Evolutionary conservation across 92 coral and sea anemone species (phyloP).

Genomic region (Virgularia gustaviana): DNA sequence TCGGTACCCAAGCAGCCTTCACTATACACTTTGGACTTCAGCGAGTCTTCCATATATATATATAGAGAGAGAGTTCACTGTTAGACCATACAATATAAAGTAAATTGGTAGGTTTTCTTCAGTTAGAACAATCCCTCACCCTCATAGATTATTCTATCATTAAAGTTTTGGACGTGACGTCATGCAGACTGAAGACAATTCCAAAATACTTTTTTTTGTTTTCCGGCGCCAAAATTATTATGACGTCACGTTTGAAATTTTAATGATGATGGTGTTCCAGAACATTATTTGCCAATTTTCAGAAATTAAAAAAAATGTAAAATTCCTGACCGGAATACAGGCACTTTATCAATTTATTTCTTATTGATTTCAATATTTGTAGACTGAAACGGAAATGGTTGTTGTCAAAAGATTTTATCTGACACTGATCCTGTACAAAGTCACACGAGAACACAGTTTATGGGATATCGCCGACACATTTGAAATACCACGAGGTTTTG

Average conservation of each 20-base stretch:
- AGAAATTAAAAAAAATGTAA: not conserved
- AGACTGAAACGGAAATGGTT: slow-evolving; percentile 45
- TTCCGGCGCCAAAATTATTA: no score
- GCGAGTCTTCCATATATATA: no score
- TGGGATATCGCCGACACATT: slow-evolving; percentile 77
- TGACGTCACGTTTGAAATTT: no score
- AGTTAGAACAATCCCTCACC: not conserved
- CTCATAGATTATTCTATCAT: not conserved
- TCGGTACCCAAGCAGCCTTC: no score
- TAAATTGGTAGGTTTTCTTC: no score
- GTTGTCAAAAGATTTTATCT: slow-evolving; percentile 66
- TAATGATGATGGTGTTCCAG: no score
- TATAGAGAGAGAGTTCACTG: no score
- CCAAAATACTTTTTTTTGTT: no score
- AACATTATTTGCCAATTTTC: no score
- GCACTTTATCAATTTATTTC: not conserved
- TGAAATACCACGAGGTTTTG: slow-evolving; percentile 82
- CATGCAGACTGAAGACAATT: not conserved
- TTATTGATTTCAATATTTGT: not conserved
- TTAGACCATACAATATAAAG: no score
- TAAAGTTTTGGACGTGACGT: not conserved
- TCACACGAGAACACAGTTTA: slow-evolving; percentile 64
- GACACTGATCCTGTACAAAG: slow-evolving; percentile 82
- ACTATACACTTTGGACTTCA: no score
- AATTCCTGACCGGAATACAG: no score